These are phyloP conservation scores for Ceramica pisi DNA, from an alignment of 2,888 invertebrate species.

Conservation along the genomic window DNA sequence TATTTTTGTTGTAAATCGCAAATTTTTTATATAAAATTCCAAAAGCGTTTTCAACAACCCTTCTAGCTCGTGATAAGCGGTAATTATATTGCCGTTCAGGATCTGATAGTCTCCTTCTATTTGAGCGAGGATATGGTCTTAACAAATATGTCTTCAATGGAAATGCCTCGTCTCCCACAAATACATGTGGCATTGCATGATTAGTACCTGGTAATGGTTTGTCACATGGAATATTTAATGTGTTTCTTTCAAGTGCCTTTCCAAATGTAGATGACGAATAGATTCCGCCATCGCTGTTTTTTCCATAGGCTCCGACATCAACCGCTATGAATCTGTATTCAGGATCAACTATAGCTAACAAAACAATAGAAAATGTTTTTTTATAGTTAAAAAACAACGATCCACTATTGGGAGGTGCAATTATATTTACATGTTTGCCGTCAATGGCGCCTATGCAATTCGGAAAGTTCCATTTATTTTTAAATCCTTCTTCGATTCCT, in stretches of 20 bases:
- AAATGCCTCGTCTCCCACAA: conserved; percentile 64
- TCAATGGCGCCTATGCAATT: conserved; percentile 51
- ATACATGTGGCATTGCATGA: conserved; percentile 56
- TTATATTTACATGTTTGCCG: conserved; percentile 50
- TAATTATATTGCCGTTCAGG: conserved; percentile 35
- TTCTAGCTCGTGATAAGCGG: too few relatives aligned
- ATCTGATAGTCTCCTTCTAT: conserved; percentile 24
- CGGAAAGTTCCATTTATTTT: conserved; percentile 51
- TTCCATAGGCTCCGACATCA: conserved; percentile 70
- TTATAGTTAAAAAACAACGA: conserved; percentile 43
- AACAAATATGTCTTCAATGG: conserved; percentile 59
- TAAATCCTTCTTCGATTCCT: conserved; percentile 46
- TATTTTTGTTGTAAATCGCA: conserved; percentile 50
- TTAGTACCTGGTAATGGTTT: too few relatives aligned
- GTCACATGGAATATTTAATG: too few relatives aligned
- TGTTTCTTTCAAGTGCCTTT: neutral
- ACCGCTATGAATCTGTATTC: conserved; percentile 54
- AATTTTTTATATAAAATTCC: conserved; percentile 53
- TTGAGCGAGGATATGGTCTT: conserved; percentile 42
- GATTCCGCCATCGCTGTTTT: conserved; percentile 70
- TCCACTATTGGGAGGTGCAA: conserved; percentile 44
- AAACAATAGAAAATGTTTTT: conserved; percentile 40
- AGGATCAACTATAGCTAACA: conserved; percentile 44
- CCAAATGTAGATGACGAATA: conserved; percentile 44
- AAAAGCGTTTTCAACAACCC: neutral